Base-by-base conservation (phyloP, 1,140 invertebrate species). In the Pseudomyrmex sp. region DNA sequence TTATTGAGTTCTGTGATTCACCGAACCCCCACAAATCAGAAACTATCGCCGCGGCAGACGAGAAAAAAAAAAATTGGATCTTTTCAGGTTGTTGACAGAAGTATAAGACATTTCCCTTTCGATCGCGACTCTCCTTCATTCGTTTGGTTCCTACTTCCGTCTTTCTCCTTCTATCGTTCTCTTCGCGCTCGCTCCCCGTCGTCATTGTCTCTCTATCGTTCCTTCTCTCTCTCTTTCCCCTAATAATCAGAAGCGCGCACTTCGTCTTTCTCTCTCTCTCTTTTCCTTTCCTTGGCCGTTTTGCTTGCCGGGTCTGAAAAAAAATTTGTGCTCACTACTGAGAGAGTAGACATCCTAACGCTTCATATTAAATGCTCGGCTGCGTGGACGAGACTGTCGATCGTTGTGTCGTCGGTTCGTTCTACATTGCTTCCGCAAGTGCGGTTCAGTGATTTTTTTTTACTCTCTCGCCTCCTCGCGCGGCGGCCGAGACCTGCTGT, bases 321-420 rank as follows among this genome's bases (percentile, higher is more conserved):
- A 18, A n/a, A 15, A 80, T 56, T 56, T 12, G 44, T 3, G 58
- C 59, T 63, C 58, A 5, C 5, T 26, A 13, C 18, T 18, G 9
- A n/a, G 44, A 79, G 46, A 70, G 50, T 26, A 62, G 48, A 23
- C 72, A 63, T 52, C 68, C 26, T 26, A 0, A 58, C 15, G 20
- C 50, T 61, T 72, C 18, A 77, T 76, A 74, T 69, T 88, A 86
- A 88, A 88, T 86, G 88, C 26, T 26, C 26, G 26, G 48, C 5
- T 73, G 35, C 59, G 48, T 56, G 84, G 65, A 83, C 48, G 76
- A 46, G 72, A 74, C 73, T 79, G 73, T 18, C 18, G 26, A 26
- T 26, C 26, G 26, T 26, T 26, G 26, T 61, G 56, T 20, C 13
- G 44, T 77, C 63, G 18, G 26, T 63, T 18, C 2, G 48, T 15